phyloP scores from a whole-genome alignment of 2,888 invertebrate species.

The Orchestes rusci region DNA sequence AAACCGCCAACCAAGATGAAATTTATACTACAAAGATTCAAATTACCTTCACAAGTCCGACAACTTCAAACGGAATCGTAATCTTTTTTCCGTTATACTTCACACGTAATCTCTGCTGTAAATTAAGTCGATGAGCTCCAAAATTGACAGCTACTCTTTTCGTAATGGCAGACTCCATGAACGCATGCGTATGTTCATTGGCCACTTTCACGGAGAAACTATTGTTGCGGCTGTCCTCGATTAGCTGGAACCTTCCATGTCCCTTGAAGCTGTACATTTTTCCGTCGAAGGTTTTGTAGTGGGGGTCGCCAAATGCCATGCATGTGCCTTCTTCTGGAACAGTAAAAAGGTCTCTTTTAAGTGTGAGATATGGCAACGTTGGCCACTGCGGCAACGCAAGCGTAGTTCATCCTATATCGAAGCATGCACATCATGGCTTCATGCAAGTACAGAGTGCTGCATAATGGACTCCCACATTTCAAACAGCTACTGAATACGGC shows the following conservation, averaged over 20 bases:
- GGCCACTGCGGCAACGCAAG: too few species aligned
- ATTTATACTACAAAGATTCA: background rate
- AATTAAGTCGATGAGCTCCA: slow-evolving; percentile 67
- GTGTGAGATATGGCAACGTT: too few species aligned
- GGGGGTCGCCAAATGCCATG: slow-evolving; percentile 91
- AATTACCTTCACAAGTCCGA: slow-evolving; percentile 25
- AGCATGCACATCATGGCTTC: too few species aligned
- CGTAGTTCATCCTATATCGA: too few species aligned
- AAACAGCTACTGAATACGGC: too few species aligned
- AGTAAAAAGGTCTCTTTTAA: too few species aligned
- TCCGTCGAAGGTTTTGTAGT: slow-evolving; percentile 92
- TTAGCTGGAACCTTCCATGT: slow-evolving; percentile 84
- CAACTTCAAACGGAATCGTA: slow-evolving; percentile 57
- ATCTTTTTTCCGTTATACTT: slow-evolving; percentile 71
- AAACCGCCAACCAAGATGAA: too few species aligned
- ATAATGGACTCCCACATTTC: too few species aligned
- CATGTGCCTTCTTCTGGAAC: slow-evolving; percentile 74
- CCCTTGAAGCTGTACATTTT: slow-evolving; percentile 91
- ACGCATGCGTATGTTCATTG: slow-evolving; percentile 62
- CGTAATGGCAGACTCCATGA: slow-evolving; percentile 84
- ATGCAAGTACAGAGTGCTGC: too few species aligned
- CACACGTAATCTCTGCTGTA: slow-evolving; percentile 78
- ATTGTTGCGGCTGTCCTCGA: slow-evolving; percentile 71
- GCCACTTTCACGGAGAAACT: slow-evolving; percentile 84
- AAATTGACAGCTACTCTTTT: slow-evolving; percentile 79